Evolutionary conservation across 1,140 invertebrate genomes (phyloP).

Genomic region (Spodoptera frugiperda): DNA sequence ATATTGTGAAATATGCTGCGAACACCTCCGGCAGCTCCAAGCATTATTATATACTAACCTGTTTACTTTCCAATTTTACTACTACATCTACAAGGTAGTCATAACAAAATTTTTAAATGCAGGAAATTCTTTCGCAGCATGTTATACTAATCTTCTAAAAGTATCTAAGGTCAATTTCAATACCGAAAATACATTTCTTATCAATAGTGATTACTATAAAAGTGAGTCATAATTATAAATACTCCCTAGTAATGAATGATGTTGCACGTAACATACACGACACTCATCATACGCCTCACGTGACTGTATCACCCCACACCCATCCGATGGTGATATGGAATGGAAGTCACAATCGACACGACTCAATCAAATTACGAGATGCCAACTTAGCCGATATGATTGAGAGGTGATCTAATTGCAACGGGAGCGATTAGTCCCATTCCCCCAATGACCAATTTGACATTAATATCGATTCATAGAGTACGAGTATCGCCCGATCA

Average conservation of each 20-base stretch:
- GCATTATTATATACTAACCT: not conserved
- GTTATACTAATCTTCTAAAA: not conserved
- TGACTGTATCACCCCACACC: not conserved
- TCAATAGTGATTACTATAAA: too few species aligned
- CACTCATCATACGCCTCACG: not conserved
- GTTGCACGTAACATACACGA: not conserved
- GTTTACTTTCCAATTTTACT: slow-evolving; percentile 16
- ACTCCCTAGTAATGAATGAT: not conserved
- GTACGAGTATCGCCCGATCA: slow-evolving; percentile 24
- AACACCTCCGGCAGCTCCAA: not conserved
- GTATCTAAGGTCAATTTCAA: not conserved
- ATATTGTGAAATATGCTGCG: not conserved
- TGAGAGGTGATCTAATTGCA: slow-evolving; percentile 21
- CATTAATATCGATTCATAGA: slow-evolving; percentile 6
- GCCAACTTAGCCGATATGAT: slow-evolving; percentile 16
- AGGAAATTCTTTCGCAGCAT: slow-evolving; percentile 4
- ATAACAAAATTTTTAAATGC: slow-evolving; percentile 6
- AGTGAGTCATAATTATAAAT: not conserved
- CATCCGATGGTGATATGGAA: not conserved
- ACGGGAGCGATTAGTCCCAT: not conserved
- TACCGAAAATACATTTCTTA: too few species aligned
- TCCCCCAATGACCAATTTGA: slow-evolving; percentile 1
- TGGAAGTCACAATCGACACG: not conserved
- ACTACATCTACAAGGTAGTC: slow-evolving; percentile 14
- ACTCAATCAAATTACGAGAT: not conserved